phyloP scores from a whole-genome alignment of 2,797 vertebrate species.

The Pterois miles region DNA sequence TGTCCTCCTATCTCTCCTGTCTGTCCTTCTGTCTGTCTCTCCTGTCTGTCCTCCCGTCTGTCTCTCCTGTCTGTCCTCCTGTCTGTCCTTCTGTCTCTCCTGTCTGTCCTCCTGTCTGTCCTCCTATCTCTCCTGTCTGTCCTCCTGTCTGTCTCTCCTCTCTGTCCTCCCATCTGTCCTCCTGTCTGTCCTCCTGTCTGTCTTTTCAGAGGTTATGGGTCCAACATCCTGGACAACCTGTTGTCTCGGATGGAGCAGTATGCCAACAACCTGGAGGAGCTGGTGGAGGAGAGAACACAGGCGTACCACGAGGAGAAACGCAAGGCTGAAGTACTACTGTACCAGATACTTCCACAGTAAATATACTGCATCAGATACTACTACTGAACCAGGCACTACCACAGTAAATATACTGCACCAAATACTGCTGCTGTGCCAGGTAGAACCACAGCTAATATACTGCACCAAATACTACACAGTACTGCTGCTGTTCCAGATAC shows the following conservation, averaged over 20 bases:
- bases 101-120: not conserved
- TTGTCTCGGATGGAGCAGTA: slow-evolving; percentile 95
- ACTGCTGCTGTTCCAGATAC: no score
- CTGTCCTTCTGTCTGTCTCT: not conserved
- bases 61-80: not conserved
- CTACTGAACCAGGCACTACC: not conserved
- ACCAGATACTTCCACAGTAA: slow-evolving; percentile 91
- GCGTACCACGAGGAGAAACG: slow-evolving; percentile 96
- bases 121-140: not conserved
- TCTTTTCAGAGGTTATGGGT: slow-evolving; percentile 68
- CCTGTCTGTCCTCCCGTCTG: not conserved
- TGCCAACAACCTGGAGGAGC: slow-evolving; percentile 94
- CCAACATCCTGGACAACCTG: slow-evolving; percentile 93
- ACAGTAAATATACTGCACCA: not conserved
- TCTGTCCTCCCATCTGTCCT: not conserved
- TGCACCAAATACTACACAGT: no score
- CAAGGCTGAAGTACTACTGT: slow-evolving; percentile 91
- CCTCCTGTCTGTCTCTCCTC: not conserved
- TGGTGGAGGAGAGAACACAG: slow-evolving; percentile 94
- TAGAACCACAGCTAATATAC: slow-evolving; percentile 80
- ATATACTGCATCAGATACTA: not conserved
- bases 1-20: not conserved
- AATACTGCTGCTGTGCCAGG: not conserved
- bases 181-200: not conserved
- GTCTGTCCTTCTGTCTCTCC: not conserved